These are phyloP conservation scores for Coregonus clupeaformis DNA, from an alignment of 2,113 vertebrate species.

Conservation along the genomic window DNA sequence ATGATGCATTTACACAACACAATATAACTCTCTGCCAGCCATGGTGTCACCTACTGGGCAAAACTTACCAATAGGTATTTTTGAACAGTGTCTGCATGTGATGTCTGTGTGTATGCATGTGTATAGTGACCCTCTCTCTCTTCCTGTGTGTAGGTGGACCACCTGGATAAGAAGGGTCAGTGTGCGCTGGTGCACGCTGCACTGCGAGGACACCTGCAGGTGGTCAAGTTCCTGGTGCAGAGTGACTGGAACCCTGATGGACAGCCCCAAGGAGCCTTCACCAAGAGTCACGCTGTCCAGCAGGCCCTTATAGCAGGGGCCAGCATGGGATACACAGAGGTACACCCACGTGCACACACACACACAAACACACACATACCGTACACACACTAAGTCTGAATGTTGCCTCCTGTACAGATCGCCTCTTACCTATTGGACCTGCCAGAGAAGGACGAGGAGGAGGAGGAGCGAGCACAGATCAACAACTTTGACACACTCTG, in stretches of 20 bases:
- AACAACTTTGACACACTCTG: conserved; percentile 93
- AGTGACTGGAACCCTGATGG: conserved; percentile 87
- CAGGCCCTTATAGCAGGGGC: conserved; percentile 94
- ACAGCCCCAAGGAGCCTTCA: conserved; percentile 76
- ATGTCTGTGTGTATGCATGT: neutral
- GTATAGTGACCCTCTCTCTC: neutral
- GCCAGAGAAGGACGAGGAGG: conserved; percentile 90
- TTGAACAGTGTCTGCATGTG: neutral
- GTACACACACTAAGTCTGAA: conserved; percentile 9
- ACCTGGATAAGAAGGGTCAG: conserved; percentile 94
- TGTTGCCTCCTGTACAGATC: conserved; percentile 72
- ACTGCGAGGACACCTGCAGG: conserved; percentile 92
- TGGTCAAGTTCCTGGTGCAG: conserved; percentile 94
- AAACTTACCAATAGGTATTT: no score
- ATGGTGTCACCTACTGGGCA: no score
- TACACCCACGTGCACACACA: conserved; percentile 43
- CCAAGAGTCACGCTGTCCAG: conserved; percentile 94
- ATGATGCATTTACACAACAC: neutral
- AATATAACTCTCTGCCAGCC: neutral
- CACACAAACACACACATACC: neutral
- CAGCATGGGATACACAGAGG: conserved; percentile 98
- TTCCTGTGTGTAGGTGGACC: conserved; percentile 82
- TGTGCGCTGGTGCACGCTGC: conserved; percentile 95
- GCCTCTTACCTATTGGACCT: conserved; percentile 93
- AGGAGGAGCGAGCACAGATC: conserved; percentile 90